Base-by-base conservation (phyloP, 2,888 invertebrate genomes). In the Pomacea canaliculata region DNA sequence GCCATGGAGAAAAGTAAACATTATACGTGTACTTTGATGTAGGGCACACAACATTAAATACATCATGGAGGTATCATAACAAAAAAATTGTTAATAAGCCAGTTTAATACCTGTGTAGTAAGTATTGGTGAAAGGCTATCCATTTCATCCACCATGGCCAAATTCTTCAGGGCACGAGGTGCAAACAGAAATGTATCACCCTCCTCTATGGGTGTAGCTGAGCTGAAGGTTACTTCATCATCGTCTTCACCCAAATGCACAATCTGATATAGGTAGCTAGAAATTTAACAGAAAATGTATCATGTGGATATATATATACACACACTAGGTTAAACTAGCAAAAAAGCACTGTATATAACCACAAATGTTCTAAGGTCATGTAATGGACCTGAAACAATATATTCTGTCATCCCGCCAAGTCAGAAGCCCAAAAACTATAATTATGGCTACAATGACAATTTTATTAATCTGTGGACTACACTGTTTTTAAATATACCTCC, bases 131-230 rank as follows among this genome's bases (percentile, higher is more conserved):
- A 97, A 27, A 98, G 93, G 12, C 97, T 98, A 88, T 98, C 98
- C 92, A 98, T 92, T 92, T 99, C 98, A 92, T 99, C 99, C 12
- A 99, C 98, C 86, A 97, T 92, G 0, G 99, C 97, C 63, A 99
- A 93, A 93, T 99, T 99, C 88, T 97, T 94, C 1, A 99, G 92
- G 0, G 95, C 94, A 84, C 99, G 93, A 1, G 99, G 98, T 0
- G 97, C 97, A 92, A 99, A 99, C 92, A 99, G 99, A 92, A 99
- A 99, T 0, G 98, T 99, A 89, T 99, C 99, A 12, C 98, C 99
- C 91, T 99, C 99, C 91, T 99, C 99, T 69, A 99, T 91, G 0
- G 98, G 98, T 96, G 98, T 98, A 1, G 97, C 97, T 23, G 98
- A 98, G 91, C 97, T 98, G 90, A 99, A 99, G 90, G 99, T 98